A percentile compares a stretch with the other conserved stretches of the same genome.
These are phyloP conservation scores for Lagocephalus sceleratus DNA, from an alignment of 2,797 vertebrate genomes.

Conservation along the genomic window DNA sequence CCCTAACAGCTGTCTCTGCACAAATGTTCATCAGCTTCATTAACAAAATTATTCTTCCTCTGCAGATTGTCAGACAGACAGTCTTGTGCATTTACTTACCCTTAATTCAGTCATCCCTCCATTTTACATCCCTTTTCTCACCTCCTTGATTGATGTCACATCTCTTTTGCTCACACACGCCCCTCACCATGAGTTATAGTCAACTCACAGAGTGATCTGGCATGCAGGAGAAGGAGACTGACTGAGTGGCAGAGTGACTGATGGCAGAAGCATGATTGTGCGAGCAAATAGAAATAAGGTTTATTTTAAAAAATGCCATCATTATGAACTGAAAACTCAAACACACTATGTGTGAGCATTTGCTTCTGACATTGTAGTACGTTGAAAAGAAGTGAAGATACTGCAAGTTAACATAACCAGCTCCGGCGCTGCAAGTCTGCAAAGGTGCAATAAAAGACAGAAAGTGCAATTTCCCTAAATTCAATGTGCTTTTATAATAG, in stretches of 20 bases:
- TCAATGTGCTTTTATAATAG: slow-evolving; percentile 10
- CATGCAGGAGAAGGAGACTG: slow-evolving; percentile 42
- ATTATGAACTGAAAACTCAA: neutral
- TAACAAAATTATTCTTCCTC: too few species aligned
- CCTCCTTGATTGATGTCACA: slow-evolving; percentile 51
- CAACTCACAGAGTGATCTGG: slow-evolving; percentile 48
- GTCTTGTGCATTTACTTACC: slow-evolving; percentile 23
- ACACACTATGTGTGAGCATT: too few species aligned
- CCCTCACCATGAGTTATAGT: slow-evolving; percentile 44
- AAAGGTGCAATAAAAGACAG: neutral
- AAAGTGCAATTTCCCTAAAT: slow-evolving; percentile 2
- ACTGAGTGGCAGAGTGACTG: slow-evolving; percentile 38
- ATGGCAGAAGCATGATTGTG: neutral
- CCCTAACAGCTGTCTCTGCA: too few species aligned
- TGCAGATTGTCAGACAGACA: too few species aligned
- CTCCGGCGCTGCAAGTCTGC: too few species aligned
- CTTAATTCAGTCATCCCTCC: slow-evolving; percentile 22
- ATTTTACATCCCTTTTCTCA: slow-evolving; percentile 37
- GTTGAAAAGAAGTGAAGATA: slow-evolving; percentile 21
- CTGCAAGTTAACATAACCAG: neutral
- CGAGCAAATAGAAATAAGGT: neutral
- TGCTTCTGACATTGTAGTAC: slow-evolving; percentile 11
- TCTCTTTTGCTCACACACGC: slow-evolving; percentile 47
- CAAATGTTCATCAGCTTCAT: too few species aligned
- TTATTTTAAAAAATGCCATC: slow-evolving; percentile 12